A percentile compares a stretch with the other conserved stretches of the same genome.
These are phyloP conservation scores for Aphidius ervi DNA, from an alignment of 1,140 invertebrate species.

Conservation along the genomic window DNA sequence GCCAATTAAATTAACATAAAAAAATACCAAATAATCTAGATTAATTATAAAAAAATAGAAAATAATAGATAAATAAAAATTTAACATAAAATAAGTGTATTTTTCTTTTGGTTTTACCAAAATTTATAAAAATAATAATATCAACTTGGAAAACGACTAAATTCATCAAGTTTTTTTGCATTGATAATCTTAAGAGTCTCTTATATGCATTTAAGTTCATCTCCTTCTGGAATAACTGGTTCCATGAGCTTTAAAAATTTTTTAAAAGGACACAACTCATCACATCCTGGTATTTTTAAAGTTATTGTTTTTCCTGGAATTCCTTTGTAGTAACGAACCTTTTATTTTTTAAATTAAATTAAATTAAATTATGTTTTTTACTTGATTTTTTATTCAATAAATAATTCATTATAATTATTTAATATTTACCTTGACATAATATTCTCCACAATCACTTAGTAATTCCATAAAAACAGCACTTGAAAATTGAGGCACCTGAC, in stretches of 20 bases:
- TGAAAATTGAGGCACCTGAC: constrained; percentile 56
- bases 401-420: neutral
- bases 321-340: constrained; percentile 32
- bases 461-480: constrained; percentile 51
- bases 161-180: neutral
- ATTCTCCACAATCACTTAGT: constrained; percentile 18
- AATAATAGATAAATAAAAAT: neutral
- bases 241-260: neutral
- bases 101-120: too few relatives aligned
- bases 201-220: neutral
- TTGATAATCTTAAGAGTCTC: too few relatives aligned
- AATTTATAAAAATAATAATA: too few relatives aligned
- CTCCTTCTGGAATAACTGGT: neutral
- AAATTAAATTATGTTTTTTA: too few relatives aligned
- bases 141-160: neutral
- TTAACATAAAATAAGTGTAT: too few relatives aligned
- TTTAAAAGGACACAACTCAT: neutral
- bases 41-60: too few relatives aligned
- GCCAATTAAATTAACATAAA: too few relatives aligned
- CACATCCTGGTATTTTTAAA: constrained; percentile 39
- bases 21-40: too few relatives aligned
- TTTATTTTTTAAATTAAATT: too few relatives aligned
- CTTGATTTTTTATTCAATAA: too few relatives aligned
- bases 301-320: constrained; percentile 49
- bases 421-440: constrained; percentile 30